These are phyloP conservation scores for Phoenicopterus ruber DNA, from an alignment of 2,113 vertebrate species.

Conservation along the genomic window DNA sequence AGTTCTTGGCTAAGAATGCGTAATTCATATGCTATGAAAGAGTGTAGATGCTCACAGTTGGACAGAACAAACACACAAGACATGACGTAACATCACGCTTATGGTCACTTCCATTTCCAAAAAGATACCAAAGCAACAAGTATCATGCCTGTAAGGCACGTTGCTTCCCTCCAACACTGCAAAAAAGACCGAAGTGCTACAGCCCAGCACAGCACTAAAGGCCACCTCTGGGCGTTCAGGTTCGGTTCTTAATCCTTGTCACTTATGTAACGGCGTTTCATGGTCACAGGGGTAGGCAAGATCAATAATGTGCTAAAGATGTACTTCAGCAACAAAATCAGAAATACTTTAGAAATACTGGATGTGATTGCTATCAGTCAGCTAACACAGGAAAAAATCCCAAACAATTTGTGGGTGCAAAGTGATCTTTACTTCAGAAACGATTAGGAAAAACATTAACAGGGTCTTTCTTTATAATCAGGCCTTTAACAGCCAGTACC, in stretches of 20 bases:
- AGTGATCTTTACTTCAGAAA: not conserved
- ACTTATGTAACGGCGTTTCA: fast-evolving
- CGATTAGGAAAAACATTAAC: not conserved
- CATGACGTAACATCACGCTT: fast-evolving
- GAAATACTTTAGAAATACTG: not conserved
- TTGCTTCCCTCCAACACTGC: not conserved
- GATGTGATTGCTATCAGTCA: not conserved
- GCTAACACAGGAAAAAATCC: not conserved
- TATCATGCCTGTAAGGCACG: not conserved
- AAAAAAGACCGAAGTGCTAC: not conserved
- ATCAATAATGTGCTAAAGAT: not conserved
- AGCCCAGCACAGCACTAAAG: not conserved
- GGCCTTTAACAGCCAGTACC: not conserved
- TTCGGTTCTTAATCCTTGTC: not conserved
- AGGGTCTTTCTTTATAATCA: not conserved
- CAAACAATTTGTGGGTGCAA: not conserved
- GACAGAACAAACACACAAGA: not conserved
- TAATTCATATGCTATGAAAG: not conserved
- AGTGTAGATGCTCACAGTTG: not conserved
- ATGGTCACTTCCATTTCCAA: not conserved
- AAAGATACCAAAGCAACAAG: not conserved
- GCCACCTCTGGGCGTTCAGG: not conserved
- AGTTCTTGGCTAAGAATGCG: not conserved
- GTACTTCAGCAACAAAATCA: not conserved
- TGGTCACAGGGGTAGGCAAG: not conserved